Evolutionary conservation across 2,113 vertebrate species (phyloP).

Genomic region (Melanostigma gelatinosum): DNA sequence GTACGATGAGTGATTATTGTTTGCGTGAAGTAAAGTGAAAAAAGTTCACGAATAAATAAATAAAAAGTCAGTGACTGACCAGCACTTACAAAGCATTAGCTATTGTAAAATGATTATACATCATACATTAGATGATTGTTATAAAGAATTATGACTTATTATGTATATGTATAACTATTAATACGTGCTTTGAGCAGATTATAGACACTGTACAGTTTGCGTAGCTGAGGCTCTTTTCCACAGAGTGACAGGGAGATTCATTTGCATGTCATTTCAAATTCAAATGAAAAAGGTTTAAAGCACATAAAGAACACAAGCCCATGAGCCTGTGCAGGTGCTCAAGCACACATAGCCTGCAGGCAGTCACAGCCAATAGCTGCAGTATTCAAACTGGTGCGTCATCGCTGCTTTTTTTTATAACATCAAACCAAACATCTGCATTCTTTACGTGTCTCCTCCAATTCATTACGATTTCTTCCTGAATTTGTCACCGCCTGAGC

Average conservation of each 20-base stretch:
- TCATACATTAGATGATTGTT: no score
- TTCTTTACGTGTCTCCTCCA: neutral
- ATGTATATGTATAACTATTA: neutral
- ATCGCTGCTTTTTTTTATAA: no score
- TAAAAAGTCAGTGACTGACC: no score
- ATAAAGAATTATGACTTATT: no score
- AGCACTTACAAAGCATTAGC: no score
- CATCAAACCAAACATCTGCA: neutral
- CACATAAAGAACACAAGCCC: neutral
- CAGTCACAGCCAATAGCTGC: neutral
- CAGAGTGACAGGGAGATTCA: neutral
- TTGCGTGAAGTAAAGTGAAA: no score
- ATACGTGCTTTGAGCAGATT: neutral
- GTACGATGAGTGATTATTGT: no score
- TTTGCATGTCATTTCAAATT: conserved; percentile 7
- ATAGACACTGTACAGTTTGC: neutral
- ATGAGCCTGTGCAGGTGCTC: neutral
- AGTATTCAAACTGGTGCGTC: neutral
- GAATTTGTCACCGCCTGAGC: neutral
- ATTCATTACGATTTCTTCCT: neutral
- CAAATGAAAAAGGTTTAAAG: neutral
- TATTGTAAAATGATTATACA: no score
- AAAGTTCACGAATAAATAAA: no score
- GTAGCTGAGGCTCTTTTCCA: neutral
- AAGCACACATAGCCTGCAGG: neutral